Percentiles rank a stretch among this genome's conserved stretches.
Evolutionary conservation across 2,113 vertebrate species (phyloP).

Genomic region (Catagonus wagneri): DNA sequence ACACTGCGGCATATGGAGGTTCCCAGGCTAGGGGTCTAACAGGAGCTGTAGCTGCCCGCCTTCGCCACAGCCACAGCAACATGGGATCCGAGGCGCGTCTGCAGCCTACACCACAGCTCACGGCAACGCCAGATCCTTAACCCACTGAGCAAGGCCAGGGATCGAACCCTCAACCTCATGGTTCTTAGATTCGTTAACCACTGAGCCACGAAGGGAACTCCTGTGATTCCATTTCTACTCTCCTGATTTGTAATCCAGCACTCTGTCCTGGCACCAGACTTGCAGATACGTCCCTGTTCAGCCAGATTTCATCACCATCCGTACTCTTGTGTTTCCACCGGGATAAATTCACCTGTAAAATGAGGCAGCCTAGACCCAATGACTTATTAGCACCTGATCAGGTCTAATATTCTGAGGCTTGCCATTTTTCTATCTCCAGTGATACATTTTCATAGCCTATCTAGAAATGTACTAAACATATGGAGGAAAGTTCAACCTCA

Average conservation of each 20-base stretch:
- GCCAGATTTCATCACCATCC: not conserved
- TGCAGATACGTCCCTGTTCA: not conserved
- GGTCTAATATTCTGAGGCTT: not conserved
- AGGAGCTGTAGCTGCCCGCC: too few relatives aligned
- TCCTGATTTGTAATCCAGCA: not conserved
- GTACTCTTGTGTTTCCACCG: not conserved
- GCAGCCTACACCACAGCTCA: too few relatives aligned
- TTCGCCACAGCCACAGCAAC: too few relatives aligned
- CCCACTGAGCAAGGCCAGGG: too few relatives aligned
- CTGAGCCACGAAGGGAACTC: too few relatives aligned
- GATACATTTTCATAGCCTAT: not conserved
- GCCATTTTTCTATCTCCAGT: not conserved
- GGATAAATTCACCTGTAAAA: not conserved
- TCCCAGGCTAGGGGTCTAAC: too few relatives aligned
- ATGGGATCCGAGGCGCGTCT: too few relatives aligned
- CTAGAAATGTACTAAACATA: not conserved
- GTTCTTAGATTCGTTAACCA: too few relatives aligned
- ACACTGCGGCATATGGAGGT: too few relatives aligned
- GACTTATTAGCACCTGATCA: not conserved
- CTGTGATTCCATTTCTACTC: not conserved
- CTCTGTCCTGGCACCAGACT: not conserved
- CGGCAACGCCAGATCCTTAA: too few relatives aligned
- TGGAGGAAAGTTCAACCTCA: not conserved
- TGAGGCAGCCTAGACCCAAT: not conserved
- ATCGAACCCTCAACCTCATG: too few relatives aligned